These are phyloP conservation scores for Lepus oiostolus DNA, from an alignment of 2,797 vertebrate species.

Conservation along the genomic window DNA sequence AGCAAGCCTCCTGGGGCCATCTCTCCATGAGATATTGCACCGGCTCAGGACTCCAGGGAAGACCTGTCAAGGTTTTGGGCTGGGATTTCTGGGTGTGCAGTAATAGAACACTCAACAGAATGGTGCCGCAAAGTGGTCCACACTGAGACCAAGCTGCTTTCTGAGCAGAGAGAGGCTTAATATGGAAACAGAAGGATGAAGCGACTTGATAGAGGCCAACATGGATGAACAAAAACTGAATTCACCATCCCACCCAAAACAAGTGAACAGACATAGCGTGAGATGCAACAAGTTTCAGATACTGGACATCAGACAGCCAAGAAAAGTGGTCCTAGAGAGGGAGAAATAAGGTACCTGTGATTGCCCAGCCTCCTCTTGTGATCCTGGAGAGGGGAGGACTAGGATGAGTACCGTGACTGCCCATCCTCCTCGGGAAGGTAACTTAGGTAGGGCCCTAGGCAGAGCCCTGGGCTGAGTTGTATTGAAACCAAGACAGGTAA, in stretches of 20 bases:
- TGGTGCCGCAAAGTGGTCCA: neutral
- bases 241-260: neutral
- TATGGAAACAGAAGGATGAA: neutral
- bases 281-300: neutral
- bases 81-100: neutral
- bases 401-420: too few species aligned
- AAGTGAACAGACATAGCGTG: neutral
- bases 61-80: neutral
- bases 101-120: neutral
- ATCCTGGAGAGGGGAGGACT: too few species aligned
- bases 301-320: too few species aligned
- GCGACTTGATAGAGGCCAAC: neutral
- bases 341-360: neutral
- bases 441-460: neutral
- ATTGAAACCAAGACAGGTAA: too few species aligned
- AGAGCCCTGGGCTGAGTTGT: too few species aligned
- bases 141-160: neutral
- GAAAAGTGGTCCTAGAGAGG: neutral
- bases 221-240: neutral
- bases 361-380: too few species aligned
- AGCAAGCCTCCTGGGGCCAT: too few species aligned
- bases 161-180: neutral
- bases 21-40: neutral
- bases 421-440: too few species aligned
- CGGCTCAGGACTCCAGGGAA: neutral